A percentile compares a stretch with the other conserved stretches of the same genome.
phyloP scores from a whole-genome alignment of 2,113 vertebrate species.

The Rhineura floridana region DNA sequence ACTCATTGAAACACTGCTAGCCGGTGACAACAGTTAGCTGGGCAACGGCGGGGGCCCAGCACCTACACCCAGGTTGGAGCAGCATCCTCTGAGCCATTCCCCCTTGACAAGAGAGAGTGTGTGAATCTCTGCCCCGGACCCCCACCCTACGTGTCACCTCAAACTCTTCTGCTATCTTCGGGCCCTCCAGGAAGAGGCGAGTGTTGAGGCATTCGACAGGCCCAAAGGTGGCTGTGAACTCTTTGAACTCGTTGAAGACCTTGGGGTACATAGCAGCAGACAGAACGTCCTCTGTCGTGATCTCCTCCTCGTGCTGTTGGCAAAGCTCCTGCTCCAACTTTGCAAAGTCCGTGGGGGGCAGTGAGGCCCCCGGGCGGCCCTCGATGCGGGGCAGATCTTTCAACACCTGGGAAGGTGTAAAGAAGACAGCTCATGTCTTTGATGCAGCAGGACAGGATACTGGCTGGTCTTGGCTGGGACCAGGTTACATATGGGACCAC shows the following conservation, averaged over 20 bases:
- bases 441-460: no score
- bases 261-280: conserved; percentile 94
- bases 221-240: conserved; percentile 84
- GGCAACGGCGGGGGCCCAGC: no score
- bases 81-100: no score
- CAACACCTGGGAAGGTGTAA: conserved; percentile 78
- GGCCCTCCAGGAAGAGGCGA: conserved; percentile 92
- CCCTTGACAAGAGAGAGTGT: background rate
- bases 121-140: background rate
- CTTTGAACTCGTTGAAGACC: conserved; percentile 89
- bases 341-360: conserved; percentile 84
- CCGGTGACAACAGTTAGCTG: no score
- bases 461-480: background rate
- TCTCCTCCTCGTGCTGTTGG: conserved; percentile 78
- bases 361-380: conserved; percentile 88
- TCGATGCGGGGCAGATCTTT: conserved; percentile 87
- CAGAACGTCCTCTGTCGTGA: conserved; percentile 89
- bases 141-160: conserved; percentile 76
- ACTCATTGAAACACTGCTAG: no score
- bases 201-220: conserved; percentile 90
- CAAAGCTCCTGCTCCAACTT: conserved; percentile 80
- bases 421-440: background rate
- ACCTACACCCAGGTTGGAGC: no score
- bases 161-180: conserved; percentile 92
- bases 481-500: no score